Evolutionary conservation across 2,888 invertebrate genomes (phyloP).

Genomic region (Peribatodes rhomboidaria): DNA sequence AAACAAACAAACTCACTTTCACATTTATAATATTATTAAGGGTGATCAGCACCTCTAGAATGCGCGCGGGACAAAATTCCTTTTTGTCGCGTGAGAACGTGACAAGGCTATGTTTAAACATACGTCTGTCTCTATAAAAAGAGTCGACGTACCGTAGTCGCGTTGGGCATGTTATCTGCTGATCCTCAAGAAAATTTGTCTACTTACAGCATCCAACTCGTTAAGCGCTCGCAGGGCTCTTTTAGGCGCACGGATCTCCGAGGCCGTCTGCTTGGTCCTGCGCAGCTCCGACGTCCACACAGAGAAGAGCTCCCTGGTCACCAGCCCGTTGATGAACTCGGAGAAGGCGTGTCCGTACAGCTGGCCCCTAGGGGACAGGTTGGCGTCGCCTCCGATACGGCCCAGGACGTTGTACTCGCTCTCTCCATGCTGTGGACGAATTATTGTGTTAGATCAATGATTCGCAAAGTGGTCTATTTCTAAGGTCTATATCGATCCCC

Average conservation of each 20-base stretch:
- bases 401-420: constrained; percentile 96
- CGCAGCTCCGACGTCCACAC: constrained; percentile 97
- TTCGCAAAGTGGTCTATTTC: too few relatives aligned
- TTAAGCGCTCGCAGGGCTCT: constrained; percentile 95
- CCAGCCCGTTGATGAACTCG: constrained; percentile 87
- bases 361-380: constrained; percentile 93
- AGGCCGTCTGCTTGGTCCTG: constrained; percentile 96
- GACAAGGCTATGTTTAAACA: too few relatives aligned
- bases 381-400: constrained; percentile 96
- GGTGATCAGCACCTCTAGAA: too few relatives aligned
- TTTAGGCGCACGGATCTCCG: constrained; percentile 92
- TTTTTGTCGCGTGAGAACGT: too few relatives aligned
- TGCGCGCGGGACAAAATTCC: too few relatives aligned
- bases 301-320: constrained; percentile 90
- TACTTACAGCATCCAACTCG: constrained; percentile 95
- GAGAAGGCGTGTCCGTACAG: constrained; percentile 92
- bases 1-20: too few relatives aligned
- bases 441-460: too few relatives aligned
- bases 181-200: background rate
- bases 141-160: too few relatives aligned
- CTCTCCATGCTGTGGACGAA: constrained; percentile 92
- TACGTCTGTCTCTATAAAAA: too few relatives aligned
- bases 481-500: too few relatives aligned
- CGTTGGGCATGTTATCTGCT: too few relatives aligned
- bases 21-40: too few relatives aligned